phyloP scores from a whole-genome alignment of 23 tunicate genomes.

The Botrylloides violaceus region DNA sequence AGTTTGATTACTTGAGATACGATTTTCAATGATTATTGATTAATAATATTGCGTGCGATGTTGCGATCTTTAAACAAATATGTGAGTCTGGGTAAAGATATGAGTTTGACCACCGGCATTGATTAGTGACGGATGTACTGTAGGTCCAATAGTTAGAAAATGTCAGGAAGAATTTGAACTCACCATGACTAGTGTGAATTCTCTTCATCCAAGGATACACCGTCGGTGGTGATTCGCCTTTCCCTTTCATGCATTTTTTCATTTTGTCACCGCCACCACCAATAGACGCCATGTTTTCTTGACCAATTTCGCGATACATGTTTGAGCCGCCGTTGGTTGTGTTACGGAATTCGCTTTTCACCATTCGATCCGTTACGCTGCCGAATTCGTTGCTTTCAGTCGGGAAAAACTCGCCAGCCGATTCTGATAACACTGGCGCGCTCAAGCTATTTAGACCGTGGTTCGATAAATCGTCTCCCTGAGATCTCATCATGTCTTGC shows the following conservation, averaged over 20 bases:
- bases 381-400: constrained; percentile 1
- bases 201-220: constrained; percentile 95
- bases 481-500: constrained; percentile 20
- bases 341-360: constrained; percentile 17
- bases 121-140: no score
- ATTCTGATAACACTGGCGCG: background rate
- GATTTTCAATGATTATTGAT: no score
- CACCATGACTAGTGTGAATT: constrained; percentile 89
- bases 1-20: no score
- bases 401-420: constrained; percentile 9
- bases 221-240: constrained; percentile 29
- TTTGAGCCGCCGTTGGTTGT: background rate
- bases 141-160: no score
- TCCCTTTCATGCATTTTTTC: constrained; percentile 9
- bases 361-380: background rate
- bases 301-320: background rate
- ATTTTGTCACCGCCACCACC: background rate
- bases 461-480: background rate
- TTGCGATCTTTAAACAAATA: no score
- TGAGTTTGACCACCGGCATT: no score
- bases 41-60: no score
- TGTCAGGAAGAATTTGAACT: constrained; percentile 5
- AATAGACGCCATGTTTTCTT: background rate
- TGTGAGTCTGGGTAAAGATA: no score
- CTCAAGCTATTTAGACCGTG: background rate